Conservation (phyloP, 2,888 invertebrate species). For the Chironomus tentans region DNA sequence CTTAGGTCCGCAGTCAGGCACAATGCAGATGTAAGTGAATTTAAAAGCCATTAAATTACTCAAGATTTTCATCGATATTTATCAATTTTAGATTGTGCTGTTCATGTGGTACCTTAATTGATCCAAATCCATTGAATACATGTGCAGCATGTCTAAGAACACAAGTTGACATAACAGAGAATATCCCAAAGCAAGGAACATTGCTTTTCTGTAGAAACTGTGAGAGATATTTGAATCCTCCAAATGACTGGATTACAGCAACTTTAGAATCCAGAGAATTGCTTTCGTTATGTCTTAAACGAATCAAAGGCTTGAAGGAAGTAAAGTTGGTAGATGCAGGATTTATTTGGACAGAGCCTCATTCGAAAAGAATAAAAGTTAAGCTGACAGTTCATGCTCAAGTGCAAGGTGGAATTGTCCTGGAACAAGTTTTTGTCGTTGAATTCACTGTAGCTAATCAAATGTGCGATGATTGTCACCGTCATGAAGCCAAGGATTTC, state of each 20-base stretch:
- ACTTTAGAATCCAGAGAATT: conserved; percentile 86
- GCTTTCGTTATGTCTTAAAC: conserved; percentile 82
- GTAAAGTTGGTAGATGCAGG: conserved; percentile 91
- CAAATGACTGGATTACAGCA: conserved; percentile 76
- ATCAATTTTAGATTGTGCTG: conserved; percentile 67
- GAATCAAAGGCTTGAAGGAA: conserved; percentile 77
- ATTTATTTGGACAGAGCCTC: conserved; percentile 98
- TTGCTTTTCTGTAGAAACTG: conserved; percentile 88
- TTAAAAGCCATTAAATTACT: too few relatives aligned
- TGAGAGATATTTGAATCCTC: conserved; percentile 90
- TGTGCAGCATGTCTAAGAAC: conserved; percentile 89
- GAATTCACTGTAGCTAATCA: conserved; percentile 86
- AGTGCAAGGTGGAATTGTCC: conserved; percentile 77
- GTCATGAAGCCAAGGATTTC: conserved; percentile 93
- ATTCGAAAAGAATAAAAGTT: conserved; percentile 93
- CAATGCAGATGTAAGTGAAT: too few relatives aligned
- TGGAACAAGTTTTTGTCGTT: conserved; percentile 92
- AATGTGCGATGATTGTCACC: conserved; percentile 96
- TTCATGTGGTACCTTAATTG: conserved; percentile 84
- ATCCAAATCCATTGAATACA: conserved; percentile 95
- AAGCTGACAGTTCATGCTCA: conserved; percentile 94
- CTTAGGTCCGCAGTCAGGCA: too few relatives aligned
- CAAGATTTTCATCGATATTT: too few relatives aligned
- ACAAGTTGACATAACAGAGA: conserved; percentile 90
- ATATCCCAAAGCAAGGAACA: conserved; percentile 87